phyloP scores from a whole-genome alignment of 53 echinoderm and acorn worm species.

The Mesocentrotus franciscanus region DNA sequence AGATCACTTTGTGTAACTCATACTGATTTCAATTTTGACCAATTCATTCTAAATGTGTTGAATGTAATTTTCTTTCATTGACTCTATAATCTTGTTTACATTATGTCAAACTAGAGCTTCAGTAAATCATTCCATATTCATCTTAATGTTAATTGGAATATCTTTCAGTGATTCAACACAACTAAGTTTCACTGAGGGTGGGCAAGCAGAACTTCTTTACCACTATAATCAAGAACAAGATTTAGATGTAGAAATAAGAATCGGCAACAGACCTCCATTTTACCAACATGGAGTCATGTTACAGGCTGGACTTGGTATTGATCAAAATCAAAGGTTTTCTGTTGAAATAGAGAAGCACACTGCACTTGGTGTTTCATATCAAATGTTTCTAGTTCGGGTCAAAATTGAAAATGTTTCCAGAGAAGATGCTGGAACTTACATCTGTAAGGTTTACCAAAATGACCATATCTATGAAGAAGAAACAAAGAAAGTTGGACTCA shows the following conservation, averaged over 20 bases:
- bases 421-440: conserved; percentile 27
- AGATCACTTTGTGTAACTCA: neutral
- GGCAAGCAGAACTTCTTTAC: conserved; percentile 34
- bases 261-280: conserved; percentile 6
- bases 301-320: neutral
- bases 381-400: conserved; percentile 31
- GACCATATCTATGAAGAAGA: neutral
- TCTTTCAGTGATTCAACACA: neutral
- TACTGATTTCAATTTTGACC: neutral
- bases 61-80: neutral
- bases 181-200: conserved; percentile 43
- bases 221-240: conserved; percentile 39
- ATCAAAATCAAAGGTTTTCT: conserved; percentile 12
- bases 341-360: conserved; percentile 14
- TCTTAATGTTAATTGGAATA: neutral
- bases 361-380: conserved; percentile 15
- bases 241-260: conserved; percentile 14
- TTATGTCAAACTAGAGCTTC: neutral
- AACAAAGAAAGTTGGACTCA: conserved; percentile 18
- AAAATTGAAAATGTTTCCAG: conserved; percentile 27
- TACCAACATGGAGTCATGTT: conserved; percentile 18
- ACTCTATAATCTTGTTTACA: neutral
- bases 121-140: neutral
- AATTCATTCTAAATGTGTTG: neutral
- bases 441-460: neutral